Evolutionary conservation across 2,113 vertebrate species (phyloP).

Genomic region (Emydocephalus ijimae): DNA sequence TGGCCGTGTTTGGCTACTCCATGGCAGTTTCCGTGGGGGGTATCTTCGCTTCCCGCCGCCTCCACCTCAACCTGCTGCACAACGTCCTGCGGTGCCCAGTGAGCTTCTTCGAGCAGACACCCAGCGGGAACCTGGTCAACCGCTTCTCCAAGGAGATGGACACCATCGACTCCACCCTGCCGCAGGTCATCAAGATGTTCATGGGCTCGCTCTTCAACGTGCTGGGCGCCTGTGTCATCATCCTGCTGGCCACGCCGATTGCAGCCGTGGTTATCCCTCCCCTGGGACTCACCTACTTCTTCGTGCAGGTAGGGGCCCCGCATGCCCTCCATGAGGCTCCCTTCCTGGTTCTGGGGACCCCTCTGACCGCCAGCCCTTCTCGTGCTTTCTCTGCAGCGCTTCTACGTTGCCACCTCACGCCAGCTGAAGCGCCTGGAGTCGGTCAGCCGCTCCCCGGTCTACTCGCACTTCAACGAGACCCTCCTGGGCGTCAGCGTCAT

Average conservation of each 20-base stretch:
- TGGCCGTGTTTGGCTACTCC: slow-evolving; percentile 87
- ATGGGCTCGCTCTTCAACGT: slow-evolving; percentile 90
- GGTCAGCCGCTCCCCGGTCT: slow-evolving; percentile 90
- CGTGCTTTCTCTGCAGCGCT: slow-evolving; percentile 72
- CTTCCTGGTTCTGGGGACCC: accelerated
- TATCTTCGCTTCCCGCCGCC: slow-evolving; percentile 83
- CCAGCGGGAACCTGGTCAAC: slow-evolving; percentile 94
- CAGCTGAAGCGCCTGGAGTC: slow-evolving; percentile 95
- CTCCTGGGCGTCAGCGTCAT: slow-evolving; percentile 91
- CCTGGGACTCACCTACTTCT: slow-evolving; percentile 87
- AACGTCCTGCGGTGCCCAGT: slow-evolving; percentile 88
- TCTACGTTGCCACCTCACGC: slow-evolving; percentile 91
- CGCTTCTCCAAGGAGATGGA: slow-evolving; percentile 95
- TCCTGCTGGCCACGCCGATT: slow-evolving; percentile 87
- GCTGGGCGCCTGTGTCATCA: slow-evolving; percentile 80
- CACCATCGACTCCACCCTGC: slow-evolving; percentile 89
- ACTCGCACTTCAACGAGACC: slow-evolving; percentile 93
- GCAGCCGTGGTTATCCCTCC: slow-evolving; percentile 83
- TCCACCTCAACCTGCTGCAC: slow-evolving; percentile 85
- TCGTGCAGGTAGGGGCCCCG: slow-evolving; percentile 82
- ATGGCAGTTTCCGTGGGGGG: slow-evolving; percentile 88
- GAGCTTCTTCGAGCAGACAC: slow-evolving; percentile 93
- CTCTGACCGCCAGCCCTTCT: slow-evolving; percentile 79
- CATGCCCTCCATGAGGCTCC: neutral
- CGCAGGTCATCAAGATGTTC: slow-evolving; percentile 94